phyloP scores from a whole-genome alignment of 2,888 invertebrate species.

The Furcula furcula region DNA sequence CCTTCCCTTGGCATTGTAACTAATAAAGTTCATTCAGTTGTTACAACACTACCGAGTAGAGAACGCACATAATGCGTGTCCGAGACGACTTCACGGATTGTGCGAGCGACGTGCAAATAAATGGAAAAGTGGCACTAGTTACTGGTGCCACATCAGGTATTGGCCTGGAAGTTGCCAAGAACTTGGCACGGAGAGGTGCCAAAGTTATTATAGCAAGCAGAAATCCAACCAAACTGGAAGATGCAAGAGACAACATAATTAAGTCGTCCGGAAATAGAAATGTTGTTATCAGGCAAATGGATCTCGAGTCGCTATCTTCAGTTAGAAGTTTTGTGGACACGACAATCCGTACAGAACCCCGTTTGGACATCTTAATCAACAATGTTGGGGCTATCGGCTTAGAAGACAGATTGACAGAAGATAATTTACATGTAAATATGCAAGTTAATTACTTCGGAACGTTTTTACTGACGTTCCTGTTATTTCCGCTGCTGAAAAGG shows the following conservation, averaged over 20 bases:
- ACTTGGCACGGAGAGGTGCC: slow-evolving; percentile 74
- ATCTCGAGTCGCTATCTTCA: slow-evolving; percentile 75
- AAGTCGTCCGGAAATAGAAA: slow-evolving; percentile 39
- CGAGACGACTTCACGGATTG: slow-evolving; percentile 50
- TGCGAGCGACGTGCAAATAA: slow-evolving; percentile 41
- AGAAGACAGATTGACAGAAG: slow-evolving; percentile 73
- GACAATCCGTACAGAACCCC: slow-evolving; percentile 66
- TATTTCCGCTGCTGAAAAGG: slow-evolving; percentile 49
- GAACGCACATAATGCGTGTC: slow-evolving; percentile 23
- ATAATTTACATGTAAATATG: slow-evolving; percentile 83
- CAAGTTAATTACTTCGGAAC: slow-evolving; percentile 76
- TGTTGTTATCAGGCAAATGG: slow-evolving; percentile 57
- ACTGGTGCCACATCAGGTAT: slow-evolving; percentile 62
- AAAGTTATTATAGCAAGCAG: slow-evolving; percentile 81
- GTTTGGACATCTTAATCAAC: slow-evolving; percentile 68
- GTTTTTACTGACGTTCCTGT: slow-evolving; percentile 55
- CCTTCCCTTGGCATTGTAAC: neutral
- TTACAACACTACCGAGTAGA: slow-evolving; percentile 1
- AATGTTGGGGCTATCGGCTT: slow-evolving; percentile 75
- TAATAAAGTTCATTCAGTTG: slow-evolving; percentile 13
- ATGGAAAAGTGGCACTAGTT: slow-evolving; percentile 62
- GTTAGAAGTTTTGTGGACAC: slow-evolving; percentile 81
- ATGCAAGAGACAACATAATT: slow-evolving; percentile 40
- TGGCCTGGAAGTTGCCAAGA: slow-evolving; percentile 59
- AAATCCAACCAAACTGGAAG: slow-evolving; percentile 48